Base-by-base conservation (phyloP, 92 coral and sea anemone genomes). In the Metridium senile region DNA sequence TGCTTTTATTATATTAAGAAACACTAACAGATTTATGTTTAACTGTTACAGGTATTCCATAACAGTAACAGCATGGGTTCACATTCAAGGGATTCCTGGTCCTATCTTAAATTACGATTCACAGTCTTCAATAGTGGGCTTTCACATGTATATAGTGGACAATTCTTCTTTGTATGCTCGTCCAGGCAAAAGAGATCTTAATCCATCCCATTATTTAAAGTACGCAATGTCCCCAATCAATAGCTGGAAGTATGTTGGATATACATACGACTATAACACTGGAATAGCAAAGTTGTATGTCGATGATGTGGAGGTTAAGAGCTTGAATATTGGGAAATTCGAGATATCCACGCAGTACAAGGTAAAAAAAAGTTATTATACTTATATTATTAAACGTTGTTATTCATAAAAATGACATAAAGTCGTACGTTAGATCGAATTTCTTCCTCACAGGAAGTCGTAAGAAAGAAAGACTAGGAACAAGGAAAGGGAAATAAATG, bases 181-280 rank as follows among this genome's bases (percentile, higher is more conserved):
- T 4, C 68, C 62, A 30, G 19, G 19, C 26, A 53, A 70, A 32
- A 32, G 33, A 0, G 3, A 19, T 18, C 82, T 78, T 16, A 66
- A 78, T 33, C 52, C 68, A 39, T 39, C 13, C 49, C 49, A 39
- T 9, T 35, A 65, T 18, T 9, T 61, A 26, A 22, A 10, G 66
- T 22, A 22, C 29, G 17, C 9, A 7, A 22, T 81, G 20, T 54
- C 59, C 28, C 16, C 64, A 11, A 20, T 13, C 31, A 65, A 64
- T 0, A 33, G 49, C 9, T 84, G 88, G 88, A 23, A 71, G n/a
- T 31, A 84, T 63, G n/a, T 78, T 10, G 84, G 57, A 30, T 81
- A 25, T 26, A 31, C 67, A 0, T 84, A 78, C 31, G 74, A 78
- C 57, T 53, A 63, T 26, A 11, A 28, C 2, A 51, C 59, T 20